Conservation (phyloP, 2,113 vertebrate genomes). For the Rhea pennata region DNA sequence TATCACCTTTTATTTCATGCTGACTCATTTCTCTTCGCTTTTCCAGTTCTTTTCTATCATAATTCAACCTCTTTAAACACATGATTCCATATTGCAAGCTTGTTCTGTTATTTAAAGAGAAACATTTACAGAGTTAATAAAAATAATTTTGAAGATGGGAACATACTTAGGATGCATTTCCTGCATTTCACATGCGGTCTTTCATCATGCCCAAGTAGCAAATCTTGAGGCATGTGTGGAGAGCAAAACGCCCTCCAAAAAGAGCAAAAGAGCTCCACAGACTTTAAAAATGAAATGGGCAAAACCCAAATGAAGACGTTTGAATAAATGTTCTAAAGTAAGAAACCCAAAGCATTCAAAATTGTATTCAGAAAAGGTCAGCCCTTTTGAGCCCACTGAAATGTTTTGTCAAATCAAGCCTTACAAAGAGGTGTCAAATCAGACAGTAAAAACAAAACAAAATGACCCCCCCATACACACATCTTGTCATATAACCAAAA, state of each 20-base stretch:
- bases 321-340: background rate
- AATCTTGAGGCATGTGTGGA: background rate
- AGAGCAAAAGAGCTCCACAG: background rate
- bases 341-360: background rate
- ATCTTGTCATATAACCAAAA: conserved; percentile 17
- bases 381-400: background rate
- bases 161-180: conserved; percentile 15
- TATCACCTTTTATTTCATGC: conserved; percentile 96
- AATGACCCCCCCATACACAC: background rate
- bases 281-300: conserved; percentile 31
- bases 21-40: conserved; percentile 94
- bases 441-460: background rate
- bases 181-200: background rate
- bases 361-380: background rate
- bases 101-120: conserved; percentile 84
- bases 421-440: conserved; percentile 7
- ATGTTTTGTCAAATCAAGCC: background rate
- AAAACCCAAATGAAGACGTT: background rate
- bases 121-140: conserved; percentile 61
- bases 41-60: conserved; percentile 98
- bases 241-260: background rate
- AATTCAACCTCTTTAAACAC: conserved; percentile 99
- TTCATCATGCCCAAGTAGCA: background rate
- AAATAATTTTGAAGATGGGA: conserved; percentile 18
- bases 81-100: conserved; percentile 99